Evolutionary conservation across 2,888 invertebrate genomes (phyloP), one percentile per base, ranked within the genome.

Genomic region (Apomyelois bistriatella): DNA sequence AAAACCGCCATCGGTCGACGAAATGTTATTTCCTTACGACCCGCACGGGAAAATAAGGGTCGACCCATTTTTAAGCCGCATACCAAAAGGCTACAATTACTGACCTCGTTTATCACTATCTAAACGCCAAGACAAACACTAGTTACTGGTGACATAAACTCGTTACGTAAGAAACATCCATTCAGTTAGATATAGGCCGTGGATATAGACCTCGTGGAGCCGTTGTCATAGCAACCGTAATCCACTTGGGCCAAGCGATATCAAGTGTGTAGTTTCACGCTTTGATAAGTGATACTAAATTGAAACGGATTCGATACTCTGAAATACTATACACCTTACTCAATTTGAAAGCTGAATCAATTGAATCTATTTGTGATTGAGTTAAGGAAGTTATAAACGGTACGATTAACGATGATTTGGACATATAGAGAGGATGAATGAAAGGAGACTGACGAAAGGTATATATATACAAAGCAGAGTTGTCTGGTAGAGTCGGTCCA

Each of bases 221-320:
- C 17, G 48, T 48, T 7, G 13, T 9, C 48, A 37, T 48, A 41
- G 42, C 36, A 15, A 50, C 47, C 41, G 46, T 53, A 50, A 55
- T 53, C 47, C 53, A 50, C 50, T 53, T 48, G 35, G 50, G 49
- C 30, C 48, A 42, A 43, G 48, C 40, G 52, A 55, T 48, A 52
- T 40, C 35, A 52, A 50, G 52, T 46, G 47, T 47, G 41, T 50
- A 55, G 50, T 55, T 50, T 55, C 55, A 55, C 55, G 53, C 53
- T 55, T 55, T 53, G 53, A 35, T 55, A 55, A 48, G 22, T 28
- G 38, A 48, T 48, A 37, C 38, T 38, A 4, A 38, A 40, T 16
- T 9, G 10, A 40, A 40, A 38, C 37, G 7, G 22, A 48, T 12
- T 48, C 8, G 48, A 38, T 28, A 38, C 22, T 28, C n/a, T 7